Percentiles rank a stretch among this genome's conserved stretches.
phyloP scores from a whole-genome alignment of 2,797 vertebrate species.

The Hippoglossus hippoglossus region DNA sequence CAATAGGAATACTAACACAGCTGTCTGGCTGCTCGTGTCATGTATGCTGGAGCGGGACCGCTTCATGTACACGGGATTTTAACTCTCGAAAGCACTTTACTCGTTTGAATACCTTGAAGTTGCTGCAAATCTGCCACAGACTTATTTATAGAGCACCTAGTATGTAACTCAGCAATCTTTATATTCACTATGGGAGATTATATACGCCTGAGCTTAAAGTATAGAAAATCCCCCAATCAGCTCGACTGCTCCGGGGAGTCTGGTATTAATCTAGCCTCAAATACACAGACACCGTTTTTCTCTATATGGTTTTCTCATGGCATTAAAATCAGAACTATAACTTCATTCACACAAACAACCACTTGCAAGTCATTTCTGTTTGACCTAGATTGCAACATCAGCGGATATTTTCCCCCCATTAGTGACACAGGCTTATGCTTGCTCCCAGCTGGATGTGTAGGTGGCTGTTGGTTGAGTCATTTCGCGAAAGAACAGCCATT shows the following conservation, averaged over 20 bases:
- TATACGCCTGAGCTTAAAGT: slow-evolving; percentile 64
- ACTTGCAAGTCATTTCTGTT: slow-evolving; percentile 62
- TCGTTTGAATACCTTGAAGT: slow-evolving; percentile 41
- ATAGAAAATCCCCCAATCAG: slow-evolving; percentile 74
- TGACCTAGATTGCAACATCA: slow-evolving; percentile 74
- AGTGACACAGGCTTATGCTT: slow-evolving; percentile 70
- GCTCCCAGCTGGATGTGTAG: slow-evolving; percentile 67
- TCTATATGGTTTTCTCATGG: slow-evolving; percentile 43
- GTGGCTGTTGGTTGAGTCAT: slow-evolving; percentile 71
- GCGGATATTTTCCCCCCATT: slow-evolving; percentile 68
- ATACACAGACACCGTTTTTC: slow-evolving; percentile 60
- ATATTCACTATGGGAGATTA: slow-evolving; percentile 64
- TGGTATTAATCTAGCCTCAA: slow-evolving; percentile 72
- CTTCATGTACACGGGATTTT: slow-evolving; percentile 25
- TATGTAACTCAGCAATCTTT: slow-evolving; percentile 47
- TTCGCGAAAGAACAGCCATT: slow-evolving; percentile 58
- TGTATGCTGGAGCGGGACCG: slow-evolving; percentile 15
- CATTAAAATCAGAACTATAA: slow-evolving; percentile 61
- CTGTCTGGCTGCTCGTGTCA: slow-evolving; percentile 35
- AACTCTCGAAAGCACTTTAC: slow-evolving; percentile 21
- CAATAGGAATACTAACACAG: slow-evolving; percentile 44
- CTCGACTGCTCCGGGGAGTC: slow-evolving; percentile 65
- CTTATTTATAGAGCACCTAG: slow-evolving; percentile 38
- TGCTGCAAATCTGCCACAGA: slow-evolving; percentile 32
- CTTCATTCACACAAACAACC: slow-evolving; percentile 67